A percentile compares a stretch with the other conserved stretches of the same genome.
Conservation (phyloP, 2,888 invertebrate genomes). For the Agrotis exclamationis region DNA sequence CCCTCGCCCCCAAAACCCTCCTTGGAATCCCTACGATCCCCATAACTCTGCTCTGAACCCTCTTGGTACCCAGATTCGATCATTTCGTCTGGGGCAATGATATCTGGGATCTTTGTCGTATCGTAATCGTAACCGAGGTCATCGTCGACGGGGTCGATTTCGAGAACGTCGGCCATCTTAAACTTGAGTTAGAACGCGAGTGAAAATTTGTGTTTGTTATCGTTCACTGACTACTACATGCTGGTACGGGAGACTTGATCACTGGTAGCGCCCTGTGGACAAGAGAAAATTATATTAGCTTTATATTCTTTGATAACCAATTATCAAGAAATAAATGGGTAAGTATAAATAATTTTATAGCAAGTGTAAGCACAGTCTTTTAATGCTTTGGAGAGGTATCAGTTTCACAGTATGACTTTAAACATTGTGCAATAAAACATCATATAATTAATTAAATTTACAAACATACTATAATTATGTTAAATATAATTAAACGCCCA, state of each 20-base stretch:
- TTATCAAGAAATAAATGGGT: not conserved
- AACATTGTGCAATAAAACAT: not conserved
- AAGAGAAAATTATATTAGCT: conserved; percentile 59
- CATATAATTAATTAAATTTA: not conserved
- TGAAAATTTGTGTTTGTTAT: conserved; percentile 57
- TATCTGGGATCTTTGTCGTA: conserved; percentile 85
- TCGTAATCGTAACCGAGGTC: conserved; percentile 85
- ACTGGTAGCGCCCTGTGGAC: conserved; percentile 83
- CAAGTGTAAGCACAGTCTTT: conserved; percentile 13
- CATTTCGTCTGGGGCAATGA: conserved; percentile 87
- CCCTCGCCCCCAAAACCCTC: conserved; percentile 87
- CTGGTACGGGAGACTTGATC: conserved; percentile 78
- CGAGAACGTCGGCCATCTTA: conserved; percentile 83
- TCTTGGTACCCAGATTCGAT: conserved; percentile 88
- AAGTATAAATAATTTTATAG: not conserved
- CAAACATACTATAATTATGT: not conserved
- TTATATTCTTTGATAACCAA: not conserved
- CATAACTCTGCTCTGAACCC: conserved; percentile 86
- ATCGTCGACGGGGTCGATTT: conserved; percentile 80
- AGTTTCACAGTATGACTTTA: not conserved
- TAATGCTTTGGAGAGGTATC: not conserved
- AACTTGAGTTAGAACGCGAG: conserved; percentile 64
- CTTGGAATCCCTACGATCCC: conserved; percentile 86
- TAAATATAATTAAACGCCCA: not conserved
- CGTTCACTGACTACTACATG: conserved; percentile 84